These are phyloP conservation scores for Hirtodrosophila confusa DNA, from an alignment of 2,888 invertebrate species.

Conservation along the genomic window DNA sequence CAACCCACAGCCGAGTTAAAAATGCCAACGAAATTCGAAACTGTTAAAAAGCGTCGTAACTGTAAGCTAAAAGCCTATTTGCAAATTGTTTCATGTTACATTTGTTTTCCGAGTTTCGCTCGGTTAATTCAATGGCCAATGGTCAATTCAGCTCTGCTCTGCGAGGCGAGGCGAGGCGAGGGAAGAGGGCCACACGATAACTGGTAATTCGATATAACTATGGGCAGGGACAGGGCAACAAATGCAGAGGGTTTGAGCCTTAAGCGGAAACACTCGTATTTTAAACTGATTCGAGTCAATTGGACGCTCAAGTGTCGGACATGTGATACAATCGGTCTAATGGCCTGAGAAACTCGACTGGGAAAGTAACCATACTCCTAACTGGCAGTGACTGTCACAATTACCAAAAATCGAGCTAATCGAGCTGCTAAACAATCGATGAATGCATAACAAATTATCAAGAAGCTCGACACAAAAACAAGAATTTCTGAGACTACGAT, in stretches of 20 bases:
- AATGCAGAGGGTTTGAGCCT: too few relatives aligned
- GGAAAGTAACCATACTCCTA: not conserved
- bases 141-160: not conserved
- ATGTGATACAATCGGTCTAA: conserved; percentile 12
- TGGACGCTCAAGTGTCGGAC: conserved; percentile 5
- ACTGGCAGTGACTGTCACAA: too few relatives aligned
- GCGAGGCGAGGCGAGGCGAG: not conserved
- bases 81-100: conserved; percentile 69
- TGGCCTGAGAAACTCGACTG: not conserved
- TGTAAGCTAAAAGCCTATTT: conserved; percentile 66
- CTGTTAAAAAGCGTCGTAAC: conserved; percentile 23
- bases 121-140: conserved; percentile 42
- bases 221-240: not conserved
- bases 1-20: not conserved
- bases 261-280: not conserved
- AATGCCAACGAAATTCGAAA: conserved; percentile 3
- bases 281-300: conserved; percentile 2
- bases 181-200: too few relatives aligned
- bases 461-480: too few relatives aligned
- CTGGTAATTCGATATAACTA: conserved; percentile 3
- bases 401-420: too few relatives aligned
- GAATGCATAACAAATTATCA: too few relatives aligned
- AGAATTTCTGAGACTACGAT: too few relatives aligned
- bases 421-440: too few relatives aligned
- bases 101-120: conserved; percentile 44